Conservation (phyloP, 2,797 vertebrate species). For the Phataginus tetradactyla region DNA sequence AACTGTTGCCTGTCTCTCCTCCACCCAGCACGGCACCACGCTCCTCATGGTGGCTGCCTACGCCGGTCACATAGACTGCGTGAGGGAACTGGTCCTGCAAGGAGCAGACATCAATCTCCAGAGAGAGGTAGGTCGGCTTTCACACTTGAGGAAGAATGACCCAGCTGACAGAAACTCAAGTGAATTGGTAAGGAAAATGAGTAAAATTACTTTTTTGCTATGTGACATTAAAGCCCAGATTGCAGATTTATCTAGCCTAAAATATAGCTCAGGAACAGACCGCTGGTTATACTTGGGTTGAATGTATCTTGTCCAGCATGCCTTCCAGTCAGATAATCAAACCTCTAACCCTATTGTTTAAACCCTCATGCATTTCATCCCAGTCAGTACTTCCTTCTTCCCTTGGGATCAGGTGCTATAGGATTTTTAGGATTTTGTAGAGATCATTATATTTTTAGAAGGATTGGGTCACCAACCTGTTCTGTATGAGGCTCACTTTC, state of each 20-base stretch:
- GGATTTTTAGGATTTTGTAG: not conserved
- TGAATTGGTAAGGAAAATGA: not conserved
- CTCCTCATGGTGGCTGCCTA: conserved; percentile 98
- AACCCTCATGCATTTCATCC: not conserved
- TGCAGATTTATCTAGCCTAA: not conserved
- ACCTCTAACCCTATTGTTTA: not conserved
- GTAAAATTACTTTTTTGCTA: not conserved
- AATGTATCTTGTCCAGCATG: not conserved
- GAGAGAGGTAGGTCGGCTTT: conserved; percentile 92
- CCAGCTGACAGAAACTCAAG: not conserved
- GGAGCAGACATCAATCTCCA: conserved; percentile 98
- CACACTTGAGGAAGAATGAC: not conserved
- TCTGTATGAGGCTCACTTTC: not conserved
- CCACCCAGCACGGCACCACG: conserved; percentile 93
- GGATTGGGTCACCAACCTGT: not conserved
- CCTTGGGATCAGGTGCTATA: not conserved
- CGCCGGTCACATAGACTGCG: conserved; percentile 93
- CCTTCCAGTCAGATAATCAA: not conserved
- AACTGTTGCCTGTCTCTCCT: conserved; percentile 79
- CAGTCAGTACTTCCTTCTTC: conserved; percentile 8
- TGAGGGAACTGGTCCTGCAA: conserved; percentile 94
- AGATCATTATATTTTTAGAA: not conserved
- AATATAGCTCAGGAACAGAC: not conserved
- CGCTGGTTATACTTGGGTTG: not conserved
- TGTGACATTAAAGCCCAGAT: not conserved